These are phyloP conservation scores for Bujurquina vittata DNA, from an alignment of 2,113 vertebrate species.

Conservation along the genomic window DNA sequence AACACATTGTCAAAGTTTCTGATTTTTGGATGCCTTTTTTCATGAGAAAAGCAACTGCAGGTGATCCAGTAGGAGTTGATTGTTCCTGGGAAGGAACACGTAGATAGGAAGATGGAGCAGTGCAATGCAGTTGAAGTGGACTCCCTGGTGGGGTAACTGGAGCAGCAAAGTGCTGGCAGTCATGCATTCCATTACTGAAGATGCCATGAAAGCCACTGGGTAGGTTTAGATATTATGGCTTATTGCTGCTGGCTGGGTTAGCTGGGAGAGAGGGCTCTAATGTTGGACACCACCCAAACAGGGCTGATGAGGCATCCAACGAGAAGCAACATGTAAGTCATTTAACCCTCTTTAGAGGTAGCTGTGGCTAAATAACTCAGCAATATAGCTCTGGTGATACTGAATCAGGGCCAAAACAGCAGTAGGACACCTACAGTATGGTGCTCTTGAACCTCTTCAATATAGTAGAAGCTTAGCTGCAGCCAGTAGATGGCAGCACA, in stretches of 20 bases:
- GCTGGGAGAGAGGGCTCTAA: not conserved
- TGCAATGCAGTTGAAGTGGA: too few relatives aligned
- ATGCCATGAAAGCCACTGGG: too few relatives aligned
- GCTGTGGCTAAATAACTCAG: not conserved
- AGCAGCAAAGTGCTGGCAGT: too few relatives aligned
- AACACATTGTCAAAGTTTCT: not conserved
- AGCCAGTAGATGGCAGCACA: constrained; percentile 63
- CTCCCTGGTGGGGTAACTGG: too few relatives aligned
- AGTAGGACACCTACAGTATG: not conserved
- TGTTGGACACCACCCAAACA: not conserved
- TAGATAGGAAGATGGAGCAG: not conserved
- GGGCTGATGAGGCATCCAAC: not conserved
- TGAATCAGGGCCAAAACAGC: not conserved
- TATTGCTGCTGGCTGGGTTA: not conserved
- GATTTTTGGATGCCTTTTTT: not conserved
- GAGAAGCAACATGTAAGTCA: not conserved
- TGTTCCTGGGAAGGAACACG: not conserved
- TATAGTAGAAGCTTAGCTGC: not conserved
- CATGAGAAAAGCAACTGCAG: not conserved
- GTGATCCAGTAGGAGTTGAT: not conserved
- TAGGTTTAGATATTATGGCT: not conserved
- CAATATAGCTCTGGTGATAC: not conserved
- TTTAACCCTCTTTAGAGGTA: not conserved
- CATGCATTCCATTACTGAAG: too few relatives aligned
- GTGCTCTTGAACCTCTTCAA: not conserved